Evolutionary conservation across 2,888 invertebrate species (phyloP).

Genomic region (Antitype chi): DNA sequence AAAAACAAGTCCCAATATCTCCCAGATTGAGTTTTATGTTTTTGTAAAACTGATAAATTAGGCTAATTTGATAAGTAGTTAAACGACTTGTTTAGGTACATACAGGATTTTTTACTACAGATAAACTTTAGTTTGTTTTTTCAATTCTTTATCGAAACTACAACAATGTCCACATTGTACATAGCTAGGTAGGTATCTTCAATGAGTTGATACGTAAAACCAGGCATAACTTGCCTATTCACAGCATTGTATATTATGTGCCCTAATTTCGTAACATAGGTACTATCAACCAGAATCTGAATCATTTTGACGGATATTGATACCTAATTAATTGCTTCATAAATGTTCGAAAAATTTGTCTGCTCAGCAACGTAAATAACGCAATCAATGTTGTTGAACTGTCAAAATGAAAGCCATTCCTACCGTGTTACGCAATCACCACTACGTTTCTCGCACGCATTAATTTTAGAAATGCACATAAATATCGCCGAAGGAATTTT

Average conservation of each 20-base stretch:
- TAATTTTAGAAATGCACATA: neutral
- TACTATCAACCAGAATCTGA: no score
- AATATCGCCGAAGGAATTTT: neutral
- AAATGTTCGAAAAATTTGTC: no score
- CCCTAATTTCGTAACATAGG: no score
- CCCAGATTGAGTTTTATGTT: neutral
- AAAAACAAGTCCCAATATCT: neutral
- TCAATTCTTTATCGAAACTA: constrained; percentile 22
- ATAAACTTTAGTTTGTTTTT: constrained; percentile 36
- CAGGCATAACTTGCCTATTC: constrained; percentile 18
- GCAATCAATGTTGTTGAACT: no score
- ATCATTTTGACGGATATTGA: no score
- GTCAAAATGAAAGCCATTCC: no score
- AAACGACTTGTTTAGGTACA: neutral
- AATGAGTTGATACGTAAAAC: neutral
- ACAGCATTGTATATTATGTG: no score
- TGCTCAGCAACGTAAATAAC: no score
- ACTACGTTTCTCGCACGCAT: neutral
- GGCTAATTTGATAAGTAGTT: neutral
- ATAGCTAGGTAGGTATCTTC: neutral
- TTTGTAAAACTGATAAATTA: constrained; percentile 19
- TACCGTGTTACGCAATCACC: no score
- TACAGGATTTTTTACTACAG: constrained; percentile 25
- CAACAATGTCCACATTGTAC: constrained; percentile 5
- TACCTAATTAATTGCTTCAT: no score